Evolutionary conservation across 2,113 vertebrate genomes (phyloP), one percentile per base, ranked within the genome.

Genomic region (Toxostoma redivivum): DNA sequence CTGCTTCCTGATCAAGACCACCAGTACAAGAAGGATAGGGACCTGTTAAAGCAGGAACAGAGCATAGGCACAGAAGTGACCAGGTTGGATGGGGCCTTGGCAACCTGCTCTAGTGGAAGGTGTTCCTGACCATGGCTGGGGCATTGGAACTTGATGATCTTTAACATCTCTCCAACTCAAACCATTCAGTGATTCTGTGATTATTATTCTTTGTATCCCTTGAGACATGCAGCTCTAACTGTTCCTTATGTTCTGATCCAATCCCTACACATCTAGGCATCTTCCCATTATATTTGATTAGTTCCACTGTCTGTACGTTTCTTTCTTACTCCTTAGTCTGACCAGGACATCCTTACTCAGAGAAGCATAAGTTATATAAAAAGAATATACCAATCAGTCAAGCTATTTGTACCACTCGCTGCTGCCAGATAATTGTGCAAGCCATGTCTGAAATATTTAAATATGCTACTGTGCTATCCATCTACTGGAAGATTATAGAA

Each of bases 231-330:
- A 35, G 16, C 9, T 80, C 21, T 47, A 48, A 22, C 10, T 25
- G 4, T 54, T 20, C 20, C 11, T 47, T 54, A 48, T 42, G 9
- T 56, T 17, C 17, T 64, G 13, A 57, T 57, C 11, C 37, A 80
- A 33, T 50, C 25, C 10, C 11, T 37, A 23, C 2, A 22, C 0
- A 1, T 50, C 7, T 58, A 50, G 50, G 1, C 18, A 42, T 42
- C 21, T 56, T 72, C 48, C 11, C 12, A 42, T 64, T 42, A 35
- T 10, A 48, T 14, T 21, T 56, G 16, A 56, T 35, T 57, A 9
- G 21, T 72, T 80, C 21, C 25, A 31, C 7, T 64, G 25, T 21
- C 25, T 64, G 21, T 56, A 15, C 9, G 31, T 42, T 80, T 71
- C 12, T 19, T 64, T 64, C 8, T 57, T 42, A 33, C 5, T 35